Evolutionary conservation across 2,797 vertebrate species (phyloP).

Genomic region (Chelon labrosus): DNA sequence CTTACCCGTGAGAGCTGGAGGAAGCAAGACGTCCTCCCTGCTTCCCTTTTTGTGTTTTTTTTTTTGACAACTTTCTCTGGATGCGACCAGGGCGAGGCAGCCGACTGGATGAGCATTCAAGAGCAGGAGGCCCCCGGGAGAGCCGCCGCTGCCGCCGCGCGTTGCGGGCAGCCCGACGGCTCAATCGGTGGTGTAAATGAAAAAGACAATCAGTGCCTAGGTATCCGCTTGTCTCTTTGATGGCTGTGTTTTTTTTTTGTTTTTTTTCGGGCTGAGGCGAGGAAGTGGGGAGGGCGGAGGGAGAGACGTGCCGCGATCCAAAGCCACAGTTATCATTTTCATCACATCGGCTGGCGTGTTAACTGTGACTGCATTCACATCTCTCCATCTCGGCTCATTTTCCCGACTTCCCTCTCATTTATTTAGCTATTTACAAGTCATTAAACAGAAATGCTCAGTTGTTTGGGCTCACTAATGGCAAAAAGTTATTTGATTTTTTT

Average conservation of each 20-base stretch:
- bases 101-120: conserved; percentile 40
- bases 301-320: conserved; percentile 26
- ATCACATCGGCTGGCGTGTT: conserved; percentile 59
- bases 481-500: conserved; percentile 46
- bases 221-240: conserved; percentile 49
- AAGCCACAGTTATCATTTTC: conserved; percentile 28
- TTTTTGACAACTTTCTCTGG: conserved; percentile 23
- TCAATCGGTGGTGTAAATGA: conserved; percentile 64
- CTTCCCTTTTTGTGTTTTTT: conserved; percentile 4
- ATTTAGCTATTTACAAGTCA: conserved; percentile 50
- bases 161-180: conserved; percentile 65
- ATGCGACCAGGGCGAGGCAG: conserved; percentile 26
- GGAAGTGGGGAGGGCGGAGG: neutral
- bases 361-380: conserved; percentile 32
- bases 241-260: too few relatives aligned
- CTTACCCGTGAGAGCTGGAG: conserved; percentile 24
- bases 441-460: conserved; percentile 29
- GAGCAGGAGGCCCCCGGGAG: conserved; percentile 40
- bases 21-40: conserved; percentile 23
- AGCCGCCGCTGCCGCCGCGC: conserved; percentile 9
- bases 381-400: conserved; percentile 33
- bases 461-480: conserved; percentile 44
- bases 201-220: conserved; percentile 39
- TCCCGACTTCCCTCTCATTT: conserved; percentile 22
- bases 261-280: conserved; percentile 25